Percentiles rank a stretch among this genome's conserved stretches.
These are phyloP conservation scores for Sinhomidia bicolor DNA, from an alignment of 2,888 invertebrate species.

Conservation along the genomic window DNA sequence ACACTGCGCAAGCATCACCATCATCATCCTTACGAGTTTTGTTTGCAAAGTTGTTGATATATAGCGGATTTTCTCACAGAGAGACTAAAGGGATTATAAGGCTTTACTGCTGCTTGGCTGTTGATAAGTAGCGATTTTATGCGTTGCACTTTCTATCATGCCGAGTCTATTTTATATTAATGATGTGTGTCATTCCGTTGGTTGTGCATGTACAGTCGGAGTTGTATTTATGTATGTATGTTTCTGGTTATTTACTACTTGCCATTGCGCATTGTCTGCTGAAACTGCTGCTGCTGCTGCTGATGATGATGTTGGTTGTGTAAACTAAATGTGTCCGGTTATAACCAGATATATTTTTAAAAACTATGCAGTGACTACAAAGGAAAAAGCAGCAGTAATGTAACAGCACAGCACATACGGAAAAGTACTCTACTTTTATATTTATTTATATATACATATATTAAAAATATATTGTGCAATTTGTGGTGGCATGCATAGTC, in stretches of 20 bases:
- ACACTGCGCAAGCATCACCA: neutral
- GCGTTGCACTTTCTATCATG: slow-evolving; percentile 19
- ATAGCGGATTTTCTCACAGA: slow-evolving; percentile 41
- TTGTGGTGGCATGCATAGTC: neutral
- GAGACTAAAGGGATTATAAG: neutral
- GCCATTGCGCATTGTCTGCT: slow-evolving; percentile 15
- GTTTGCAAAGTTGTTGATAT: neutral
- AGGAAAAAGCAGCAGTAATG: neutral
- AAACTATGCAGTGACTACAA: neutral
- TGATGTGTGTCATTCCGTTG: neutral
- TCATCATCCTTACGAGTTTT: slow-evolving; percentile 12
- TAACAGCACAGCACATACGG: neutral
- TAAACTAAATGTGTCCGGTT: slow-evolving; percentile 7
- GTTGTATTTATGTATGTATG: neutral
- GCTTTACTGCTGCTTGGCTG: slow-evolving; percentile 10
- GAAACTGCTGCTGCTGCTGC: neutral
- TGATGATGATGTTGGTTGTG: neutral
- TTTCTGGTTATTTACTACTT: slow-evolving; percentile 31
- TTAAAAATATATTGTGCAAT: neutral
- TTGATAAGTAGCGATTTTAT: slow-evolving; percentile 1
- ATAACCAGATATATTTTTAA: slow-evolving; percentile 18
- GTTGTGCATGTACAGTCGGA: neutral
- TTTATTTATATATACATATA: neutral
- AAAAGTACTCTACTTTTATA: neutral
- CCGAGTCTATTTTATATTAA: neutral